A percentile compares a stretch with the other conserved stretches of the same genome.
Evolutionary conservation across 1,140 invertebrate species (phyloP).

Genomic region (Gryon sp.): DNA sequence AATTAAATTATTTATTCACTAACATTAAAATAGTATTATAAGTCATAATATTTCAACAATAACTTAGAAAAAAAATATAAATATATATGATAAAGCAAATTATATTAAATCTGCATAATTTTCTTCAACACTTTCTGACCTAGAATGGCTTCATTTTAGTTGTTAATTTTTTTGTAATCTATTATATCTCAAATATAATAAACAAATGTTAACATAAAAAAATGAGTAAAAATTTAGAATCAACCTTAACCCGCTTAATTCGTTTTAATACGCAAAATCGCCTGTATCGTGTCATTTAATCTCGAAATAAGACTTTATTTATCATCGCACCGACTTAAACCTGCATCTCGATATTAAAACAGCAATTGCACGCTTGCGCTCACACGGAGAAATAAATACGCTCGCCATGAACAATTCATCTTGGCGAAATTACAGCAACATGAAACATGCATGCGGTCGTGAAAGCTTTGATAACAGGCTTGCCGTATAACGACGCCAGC

Average conservation of each 20-base stretch:
- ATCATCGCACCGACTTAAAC: slow-evolving; percentile 17
- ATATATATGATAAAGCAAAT: too few relatives aligned
- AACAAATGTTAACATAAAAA: too few relatives aligned
- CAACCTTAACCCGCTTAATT: slow-evolving; percentile 23
- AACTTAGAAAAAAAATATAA: too few relatives aligned
- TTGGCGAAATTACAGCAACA: slow-evolving; percentile 48
- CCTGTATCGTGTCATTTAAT: slow-evolving; percentile 32
- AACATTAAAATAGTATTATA: too few relatives aligned
- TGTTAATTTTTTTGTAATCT: too few relatives aligned
- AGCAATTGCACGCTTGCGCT: slow-evolving; percentile 23
- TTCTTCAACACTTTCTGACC: too few relatives aligned
- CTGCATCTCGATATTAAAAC: slow-evolving; percentile 42
- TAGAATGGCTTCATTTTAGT: too few relatives aligned
- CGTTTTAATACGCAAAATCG: slow-evolving; percentile 4
- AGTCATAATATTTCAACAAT: too few relatives aligned
- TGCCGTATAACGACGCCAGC: slow-evolving; percentile 5
- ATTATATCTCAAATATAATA: too few relatives aligned
- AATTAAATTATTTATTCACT: too few relatives aligned
- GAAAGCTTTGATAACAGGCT: slow-evolving; percentile 42
- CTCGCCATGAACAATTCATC: slow-evolving; percentile 49
- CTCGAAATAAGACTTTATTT: slow-evolving; percentile 46
- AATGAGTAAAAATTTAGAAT: too few relatives aligned
- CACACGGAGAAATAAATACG: slow-evolving; percentile 43
- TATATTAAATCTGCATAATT: too few relatives aligned
- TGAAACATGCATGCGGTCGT: slow-evolving; percentile 36